These are phyloP conservation scores for Pelagia noctiluca DNA, from an alignment of 30 jellyfish, hydroid and myxozoan genomes.

Conservation along the genomic window DNA sequence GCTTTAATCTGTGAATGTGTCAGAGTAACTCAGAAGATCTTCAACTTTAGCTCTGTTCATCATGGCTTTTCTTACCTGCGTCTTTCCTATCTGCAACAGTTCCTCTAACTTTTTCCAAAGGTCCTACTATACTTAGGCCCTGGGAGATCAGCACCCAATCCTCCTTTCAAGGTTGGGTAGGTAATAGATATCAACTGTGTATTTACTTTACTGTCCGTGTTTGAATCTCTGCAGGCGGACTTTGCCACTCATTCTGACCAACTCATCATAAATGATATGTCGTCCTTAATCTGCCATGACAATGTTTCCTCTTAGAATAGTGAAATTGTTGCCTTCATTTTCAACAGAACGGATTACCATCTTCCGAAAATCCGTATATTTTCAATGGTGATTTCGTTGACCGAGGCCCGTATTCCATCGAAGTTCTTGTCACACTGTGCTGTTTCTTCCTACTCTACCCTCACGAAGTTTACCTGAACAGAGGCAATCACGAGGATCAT, in stretches of 20 bases:
- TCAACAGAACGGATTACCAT: slow-evolving; percentile 79
- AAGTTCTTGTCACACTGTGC: slow-evolving; percentile 73
- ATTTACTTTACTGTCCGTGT: neutral
- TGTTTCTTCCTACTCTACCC: slow-evolving; percentile 78
- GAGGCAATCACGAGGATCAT: slow-evolving; percentile 82
- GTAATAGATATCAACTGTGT: neutral
- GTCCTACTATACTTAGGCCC: no score
- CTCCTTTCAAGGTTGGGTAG: neutral
- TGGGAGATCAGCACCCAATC: no score
- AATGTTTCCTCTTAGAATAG: no score
- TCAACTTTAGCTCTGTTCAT: no score
- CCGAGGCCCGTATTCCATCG: slow-evolving; percentile 78
- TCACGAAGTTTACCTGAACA: slow-evolving; percentile 58
- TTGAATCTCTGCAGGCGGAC: neutral
- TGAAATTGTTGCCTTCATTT: neutral
- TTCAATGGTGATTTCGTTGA: slow-evolving; percentile 90
- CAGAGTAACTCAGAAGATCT: no score
- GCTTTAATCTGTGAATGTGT: no score
- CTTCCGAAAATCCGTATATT: slow-evolving; percentile 80
- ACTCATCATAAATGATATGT: neutral
- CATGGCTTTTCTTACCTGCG: no score
- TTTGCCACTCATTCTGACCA: neutral
- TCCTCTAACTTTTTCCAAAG: no score
- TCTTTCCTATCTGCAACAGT: no score
- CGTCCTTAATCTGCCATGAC: no score